Base-by-base conservation (phyloP, 2,888 invertebrate genomes). In the Ophioninae sp. region DNA sequence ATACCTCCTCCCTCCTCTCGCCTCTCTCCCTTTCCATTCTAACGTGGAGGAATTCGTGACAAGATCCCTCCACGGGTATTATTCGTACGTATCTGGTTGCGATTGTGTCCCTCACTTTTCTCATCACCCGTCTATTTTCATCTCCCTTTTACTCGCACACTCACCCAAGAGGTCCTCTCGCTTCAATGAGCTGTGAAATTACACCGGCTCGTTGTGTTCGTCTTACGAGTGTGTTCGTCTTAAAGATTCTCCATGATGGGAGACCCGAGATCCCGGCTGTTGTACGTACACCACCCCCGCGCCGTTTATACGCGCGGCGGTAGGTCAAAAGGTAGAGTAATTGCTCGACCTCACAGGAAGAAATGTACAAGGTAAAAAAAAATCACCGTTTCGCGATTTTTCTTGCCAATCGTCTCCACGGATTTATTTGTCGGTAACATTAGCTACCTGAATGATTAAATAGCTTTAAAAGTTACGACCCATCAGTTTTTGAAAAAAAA, bases 21-120 rank as follows among this genome's bases (percentile, higher is more conserved):
- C 91, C 89, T 88, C 88, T 91, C 91, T 79, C 79, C 73, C 91
- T 91, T 90, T 91, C 90, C 88, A 88, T 89, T 89, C 79, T 89
- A 88, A 87, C 87, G 70, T 87, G 86, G 74, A 81, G 21, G 83
- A 86, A 87, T 88, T 82, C 84, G 79, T 67, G 84, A 78, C 78
- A 64, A 87, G 86, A 65, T 75, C 65, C 75, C 65, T 44, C 73
- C 86, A 86, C 86, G 86, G 86, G 85, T 86, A 59, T 79, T 74
- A 87, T 75, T 80, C 69, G 82, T 82, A 81, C 74, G 39, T 41
- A 39, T 69, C 72, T 65, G 59, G 77, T 57, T 77, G 79, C 57
- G 79, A 83, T 73, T 83, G 79, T 85, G 79, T 79, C 77, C 61
- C 65, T 78, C 81, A 69, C 83, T 77, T 85, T 83, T 75, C 84